phyloP scores from a whole-genome alignment of 2,797 vertebrate species.

The Manis pentadactyla region DNA sequence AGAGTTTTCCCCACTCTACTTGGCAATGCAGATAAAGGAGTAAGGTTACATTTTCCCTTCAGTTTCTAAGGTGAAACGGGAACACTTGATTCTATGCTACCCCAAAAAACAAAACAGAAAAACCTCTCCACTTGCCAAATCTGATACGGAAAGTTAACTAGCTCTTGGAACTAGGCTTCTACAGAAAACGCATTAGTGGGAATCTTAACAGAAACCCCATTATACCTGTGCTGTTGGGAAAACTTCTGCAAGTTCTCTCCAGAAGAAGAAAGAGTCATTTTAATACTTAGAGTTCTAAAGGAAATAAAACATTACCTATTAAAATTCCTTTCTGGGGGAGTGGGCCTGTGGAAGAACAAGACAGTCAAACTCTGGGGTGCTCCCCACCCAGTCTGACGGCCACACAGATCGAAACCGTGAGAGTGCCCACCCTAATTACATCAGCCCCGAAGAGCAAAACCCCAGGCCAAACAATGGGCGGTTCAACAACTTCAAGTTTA shows the following conservation, averaged over 20 bases:
- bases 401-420: neutral
- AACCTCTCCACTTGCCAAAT: slow-evolving; percentile 4
- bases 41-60: slow-evolving; percentile 54
- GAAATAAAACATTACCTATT: neutral
- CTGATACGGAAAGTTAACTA: slow-evolving; percentile 69
- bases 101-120: slow-evolving; percentile 50
- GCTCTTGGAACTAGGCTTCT: slow-evolving; percentile 57
- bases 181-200: slow-evolving; percentile 50
- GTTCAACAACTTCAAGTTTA: neutral
- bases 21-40: slow-evolving; percentile 35
- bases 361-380: neutral
- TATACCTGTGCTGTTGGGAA: neutral
- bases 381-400: neutral
- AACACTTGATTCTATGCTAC: neutral
- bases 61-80: slow-evolving; percentile 44
- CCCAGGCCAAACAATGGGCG: neutral
- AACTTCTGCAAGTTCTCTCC: neutral
- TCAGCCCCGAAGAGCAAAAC: neutral
- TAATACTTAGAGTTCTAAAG: neutral
- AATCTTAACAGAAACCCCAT: slow-evolving; percentile 65
- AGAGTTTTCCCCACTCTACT: neutral
- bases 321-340: neutral
- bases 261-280: neutral
- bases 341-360: neutral
- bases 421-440: neutral